Evolutionary conservation across 1,140 invertebrate species (phyloP).

Genomic region (Mamestra configurata): DNA sequence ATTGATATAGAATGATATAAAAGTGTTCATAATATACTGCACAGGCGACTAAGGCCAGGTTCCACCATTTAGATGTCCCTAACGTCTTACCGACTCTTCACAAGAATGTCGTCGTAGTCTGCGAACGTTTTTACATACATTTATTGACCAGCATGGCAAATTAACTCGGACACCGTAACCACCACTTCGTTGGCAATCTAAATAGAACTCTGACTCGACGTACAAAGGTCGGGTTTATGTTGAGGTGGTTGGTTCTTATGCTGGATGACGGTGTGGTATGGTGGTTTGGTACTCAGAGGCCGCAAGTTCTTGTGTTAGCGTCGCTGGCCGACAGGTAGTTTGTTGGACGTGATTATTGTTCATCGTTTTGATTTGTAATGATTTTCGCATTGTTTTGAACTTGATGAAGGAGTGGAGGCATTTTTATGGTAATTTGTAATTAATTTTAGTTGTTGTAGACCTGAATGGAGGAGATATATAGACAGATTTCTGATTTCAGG

Average conservation of each 20-base stretch:
- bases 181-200: not conserved
- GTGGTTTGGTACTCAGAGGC: constrained; percentile 39
- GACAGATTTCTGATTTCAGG: not conserved
- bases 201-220: not conserved
- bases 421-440: constrained; percentile 40
- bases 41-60: constrained; percentile 11
- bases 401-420: not conserved
- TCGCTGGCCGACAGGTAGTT: constrained; percentile 52
- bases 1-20: constrained; percentile 34
- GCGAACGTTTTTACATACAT: constrained; percentile 76
- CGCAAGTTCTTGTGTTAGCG: constrained; percentile 48
- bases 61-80: constrained; percentile 67
- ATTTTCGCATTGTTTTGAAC: constrained; percentile 45
- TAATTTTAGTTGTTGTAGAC: not conserved
- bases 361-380: constrained; percentile 59
- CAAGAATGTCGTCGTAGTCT: constrained; percentile 77
- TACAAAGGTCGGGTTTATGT: constrained; percentile 10
- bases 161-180: constrained; percentile 36
- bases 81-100: constrained; percentile 73
- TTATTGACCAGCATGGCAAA: constrained; percentile 70
- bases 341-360: constrained; percentile 54
- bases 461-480: not conserved
- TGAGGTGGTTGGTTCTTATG: not conserved
- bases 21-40: constrained; percentile 10
- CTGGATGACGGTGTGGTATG: not conserved